Percentiles rank a stretch among this genome's conserved stretches.
Conservation (phyloP, 2,888 invertebrate species). For the Caprella mutica region DNA sequence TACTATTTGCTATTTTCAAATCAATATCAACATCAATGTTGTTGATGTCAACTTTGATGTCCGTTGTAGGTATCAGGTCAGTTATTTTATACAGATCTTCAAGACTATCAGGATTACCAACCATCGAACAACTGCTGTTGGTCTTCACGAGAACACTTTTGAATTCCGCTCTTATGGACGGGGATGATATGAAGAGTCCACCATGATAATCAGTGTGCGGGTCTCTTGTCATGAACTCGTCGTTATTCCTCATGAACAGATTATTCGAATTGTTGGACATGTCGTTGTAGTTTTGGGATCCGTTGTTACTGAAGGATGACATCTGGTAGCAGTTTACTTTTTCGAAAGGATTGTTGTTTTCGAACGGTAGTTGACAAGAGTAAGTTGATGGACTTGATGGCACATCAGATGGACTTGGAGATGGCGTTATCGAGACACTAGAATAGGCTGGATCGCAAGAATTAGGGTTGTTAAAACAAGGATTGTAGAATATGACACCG, state of each 20-base stretch:
- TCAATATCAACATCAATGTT: constrained; percentile 31
- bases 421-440: neutral
- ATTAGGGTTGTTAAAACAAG: too few relatives aligned
- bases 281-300: neutral
- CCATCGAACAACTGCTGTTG: neutral
- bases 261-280: neutral
- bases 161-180: constrained; percentile 4
- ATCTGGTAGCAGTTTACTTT: too few relatives aligned
- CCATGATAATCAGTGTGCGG: too few relatives aligned
- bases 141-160: constrained; percentile 2
- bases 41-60: constrained; percentile 30
- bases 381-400: neutral
- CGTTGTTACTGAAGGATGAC: neutral
- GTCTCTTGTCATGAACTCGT: neutral
- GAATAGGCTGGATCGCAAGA: neutral
- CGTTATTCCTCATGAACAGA: constrained; percentile 1
- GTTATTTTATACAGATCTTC: constrained; percentile 33
- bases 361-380: neutral
- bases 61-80: constrained; percentile 29
- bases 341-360: neutral
- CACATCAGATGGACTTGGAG: constrained; percentile 3
- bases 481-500: too few relatives aligned
- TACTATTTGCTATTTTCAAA: constrained; percentile 29
- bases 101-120: constrained; percentile 22
- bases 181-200: too few relatives aligned